Evolutionary conservation across 2,888 invertebrate species (phyloP), one percentile per base, ranked within the genome.

Genomic region (Drosophila putrida): DNA sequence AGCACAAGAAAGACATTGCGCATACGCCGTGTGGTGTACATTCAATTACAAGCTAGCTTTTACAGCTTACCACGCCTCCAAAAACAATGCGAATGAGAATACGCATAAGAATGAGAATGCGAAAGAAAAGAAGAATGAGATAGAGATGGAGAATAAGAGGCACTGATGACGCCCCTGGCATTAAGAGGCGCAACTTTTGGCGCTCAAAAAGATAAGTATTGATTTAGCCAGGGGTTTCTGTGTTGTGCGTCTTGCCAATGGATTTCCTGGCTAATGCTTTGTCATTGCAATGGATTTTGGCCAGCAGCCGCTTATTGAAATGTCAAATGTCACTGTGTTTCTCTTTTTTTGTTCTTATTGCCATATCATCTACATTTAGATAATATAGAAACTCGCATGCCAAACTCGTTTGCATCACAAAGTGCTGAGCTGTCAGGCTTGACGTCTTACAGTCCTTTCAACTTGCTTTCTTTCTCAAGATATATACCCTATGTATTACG

Each of bases 1-100:
- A 20, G 20, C 20, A 20, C 35, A 47, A n/a, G n/a, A n/a, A 25
- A 31, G 20, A 38, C 54, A 71, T 66, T 75, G 63, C 75, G 71
- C 35, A 78, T 78, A 71, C 77, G 75, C 63, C 57, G 41, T 54
- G 53, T 78, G 57, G 49, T 50, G 33, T 44, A 73, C 66, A 80
- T 80, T 86, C 83, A 88, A 86, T 82, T 83, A 88, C 82, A 82
- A 54, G 62, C 51, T 54, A 81, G 78, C 78, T 62, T 62, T 55
- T 15, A 46, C 33, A 59, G 60, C 61, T 61, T 57, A 66, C 63
- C 62, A 66, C 66, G 62, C 75, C 77, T 20, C 33, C 1, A 13
- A 31, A 38, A 50, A 47, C 20, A 35, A 51, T 8, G 10, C 2
- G 31, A 39, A 35, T 20, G 15, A 9, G 41, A 49, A 43, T 43